Base-by-base conservation (phyloP, 2,113 vertebrate genomes). In the Uria lomvia region DNA sequence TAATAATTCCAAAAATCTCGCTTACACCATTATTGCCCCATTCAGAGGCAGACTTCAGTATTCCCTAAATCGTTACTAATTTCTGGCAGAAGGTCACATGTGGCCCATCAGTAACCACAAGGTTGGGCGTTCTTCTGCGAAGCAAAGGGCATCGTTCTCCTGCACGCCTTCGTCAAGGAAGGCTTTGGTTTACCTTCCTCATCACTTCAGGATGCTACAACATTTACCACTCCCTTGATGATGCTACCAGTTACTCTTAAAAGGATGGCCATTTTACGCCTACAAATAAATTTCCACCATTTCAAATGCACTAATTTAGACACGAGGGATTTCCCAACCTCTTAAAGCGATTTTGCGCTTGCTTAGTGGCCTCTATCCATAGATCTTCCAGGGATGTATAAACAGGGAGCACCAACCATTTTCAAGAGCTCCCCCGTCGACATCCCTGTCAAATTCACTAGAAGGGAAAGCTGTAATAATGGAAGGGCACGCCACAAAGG, bases 161-260 rank as follows among this genome's bases (percentile, higher is more conserved):
- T 58, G n/a, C 27, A 62, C 0, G 0, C 24, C 59, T 36, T 77
- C 2, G 4, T 15, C 74, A 71, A 90, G n/a, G 59, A 71, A 0
- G 0, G n/a, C 27, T 74, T 81, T 62, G n/a, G 30, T 71, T 94
- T 62, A 71, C 26, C 63, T 72, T 82, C 68, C 62, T 82, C 8
- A 1, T 84, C 67, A 62, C 73, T 63, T 89, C 38, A 12, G 29
- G 47, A 53, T 52, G 60, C 45, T 67, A 62, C 73, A 55, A 30
- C 40, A 32, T 63, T 63, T 59, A 59, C 52, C 18, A 36, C 23
- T 79, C 22, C 67, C 56, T 49, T 82, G 49, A 53, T 60, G 72
- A 86, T 29, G 22, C 4, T 21, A 58, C 23, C 29, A 63, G 26
- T 55, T 82, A 53, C 29, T 83, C 82, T 53, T 56, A 42, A 42